Evolutionary conservation across 2,888 invertebrate species (phyloP).

Genomic region (Melitaea athalia): DNA sequence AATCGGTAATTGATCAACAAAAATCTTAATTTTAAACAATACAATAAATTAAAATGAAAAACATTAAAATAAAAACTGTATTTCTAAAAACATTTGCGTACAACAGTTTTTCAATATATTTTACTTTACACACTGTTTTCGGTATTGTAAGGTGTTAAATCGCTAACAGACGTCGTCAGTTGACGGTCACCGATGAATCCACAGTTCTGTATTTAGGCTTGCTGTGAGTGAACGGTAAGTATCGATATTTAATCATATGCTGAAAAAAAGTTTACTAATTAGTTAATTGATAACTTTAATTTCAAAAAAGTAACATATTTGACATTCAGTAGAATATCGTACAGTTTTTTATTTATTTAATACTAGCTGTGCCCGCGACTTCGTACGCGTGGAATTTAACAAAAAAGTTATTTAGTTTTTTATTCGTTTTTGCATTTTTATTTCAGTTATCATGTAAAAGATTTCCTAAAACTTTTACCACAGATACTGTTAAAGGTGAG

Average conservation of each 20-base stretch:
- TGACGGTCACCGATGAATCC: slow-evolving; percentile 67
- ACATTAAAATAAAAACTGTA: slow-evolving; percentile 78
- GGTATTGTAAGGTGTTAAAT: slow-evolving; percentile 41
- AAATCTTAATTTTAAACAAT: slow-evolving; percentile 21
- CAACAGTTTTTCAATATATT: slow-evolving; percentile 74
- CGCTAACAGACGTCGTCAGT: slow-evolving; percentile 59
- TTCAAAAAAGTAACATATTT: too few relatives aligned
- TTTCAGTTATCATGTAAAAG: too few relatives aligned
- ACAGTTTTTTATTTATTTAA: too few relatives aligned
- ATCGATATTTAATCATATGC: slow-evolving; percentile 99
- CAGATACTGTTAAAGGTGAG: too few relatives aligned
- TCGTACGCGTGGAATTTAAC: too few relatives aligned
- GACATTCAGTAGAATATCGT: too few relatives aligned
- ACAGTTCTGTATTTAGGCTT: slow-evolving; percentile 95
- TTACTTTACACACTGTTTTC: slow-evolving; percentile 59
- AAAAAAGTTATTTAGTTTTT: too few relatives aligned
- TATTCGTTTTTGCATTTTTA: too few relatives aligned
- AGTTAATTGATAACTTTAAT: neutral
- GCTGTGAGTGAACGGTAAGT: slow-evolving; percentile 98
- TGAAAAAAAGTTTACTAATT: slow-evolving; percentile 75
- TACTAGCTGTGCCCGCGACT: too few relatives aligned
- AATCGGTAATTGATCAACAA: slow-evolving; percentile 11
- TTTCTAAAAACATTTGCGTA: slow-evolving; percentile 75
- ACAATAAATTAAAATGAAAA: slow-evolving; percentile 56
- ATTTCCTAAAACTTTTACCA: too few relatives aligned